Percentiles rank a stretch among this genome's conserved stretches.
Evolutionary conservation across 2,888 invertebrate genomes (phyloP).

Genomic region (Drosophila helvetica): DNA sequence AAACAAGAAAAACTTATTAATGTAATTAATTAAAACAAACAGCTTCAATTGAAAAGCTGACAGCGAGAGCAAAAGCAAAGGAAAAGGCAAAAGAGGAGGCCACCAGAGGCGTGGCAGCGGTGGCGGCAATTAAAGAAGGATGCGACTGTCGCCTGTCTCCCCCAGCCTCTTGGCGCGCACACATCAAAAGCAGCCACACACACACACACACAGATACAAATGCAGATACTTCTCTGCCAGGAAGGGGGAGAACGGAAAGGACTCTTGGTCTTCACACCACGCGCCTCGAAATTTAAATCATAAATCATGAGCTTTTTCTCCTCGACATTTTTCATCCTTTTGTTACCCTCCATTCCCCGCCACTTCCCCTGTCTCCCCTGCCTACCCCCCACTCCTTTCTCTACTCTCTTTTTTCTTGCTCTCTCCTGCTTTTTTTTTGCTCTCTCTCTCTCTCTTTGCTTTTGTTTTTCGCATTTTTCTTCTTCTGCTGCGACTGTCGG

Average conservation of each 20-base stretch:
- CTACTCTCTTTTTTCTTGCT: conserved; percentile 32
- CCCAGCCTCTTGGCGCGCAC: conserved; percentile 52
- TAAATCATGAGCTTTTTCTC: conserved; percentile 83
- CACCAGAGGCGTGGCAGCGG: conserved; percentile 8
- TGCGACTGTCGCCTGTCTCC: conserved; percentile 48
- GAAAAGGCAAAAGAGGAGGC: conserved; percentile 9
- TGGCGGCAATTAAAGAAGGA: conserved; percentile 71
- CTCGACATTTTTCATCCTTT: conserved; percentile 70
- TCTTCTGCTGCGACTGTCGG: conserved; percentile 41
- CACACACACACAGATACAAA: conserved; percentile 29
- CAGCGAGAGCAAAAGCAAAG: conserved; percentile 14
- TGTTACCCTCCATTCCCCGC: conserved; percentile 9
- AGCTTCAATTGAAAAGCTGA: conserved; percentile 65
- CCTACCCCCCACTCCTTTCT: background rate
- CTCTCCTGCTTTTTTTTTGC: conserved; percentile 27
- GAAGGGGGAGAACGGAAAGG: conserved; percentile 22
- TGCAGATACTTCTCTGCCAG: conserved; percentile 8
- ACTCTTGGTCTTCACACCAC: conserved; percentile 68
- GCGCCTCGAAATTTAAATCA: conserved; percentile 77
- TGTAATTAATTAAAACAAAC: conserved; percentile 74
- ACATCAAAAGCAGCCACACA: conserved; percentile 63
- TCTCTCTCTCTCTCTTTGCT: conserved; percentile 51
- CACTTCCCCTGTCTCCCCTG: background rate
- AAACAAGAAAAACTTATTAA: conserved; percentile 69
- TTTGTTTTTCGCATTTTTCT: conserved; percentile 78